Conservation (phyloP, 2,888 invertebrate species). For the Drosophila trichaetosa region DNA sequence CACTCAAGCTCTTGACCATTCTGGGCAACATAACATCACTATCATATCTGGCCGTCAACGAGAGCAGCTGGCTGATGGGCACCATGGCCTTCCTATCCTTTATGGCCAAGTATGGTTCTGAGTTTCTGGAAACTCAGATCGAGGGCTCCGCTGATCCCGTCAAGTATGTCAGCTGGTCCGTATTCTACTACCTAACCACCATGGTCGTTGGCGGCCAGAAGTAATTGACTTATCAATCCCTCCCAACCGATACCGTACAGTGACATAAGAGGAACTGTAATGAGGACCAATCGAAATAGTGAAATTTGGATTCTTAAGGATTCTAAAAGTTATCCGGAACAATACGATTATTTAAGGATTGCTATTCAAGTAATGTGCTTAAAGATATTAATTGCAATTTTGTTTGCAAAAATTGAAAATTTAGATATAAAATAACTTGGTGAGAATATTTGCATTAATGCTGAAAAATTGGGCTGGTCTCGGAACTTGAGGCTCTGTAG, state of each 20-base stretch:
- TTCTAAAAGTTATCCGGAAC: not conserved
- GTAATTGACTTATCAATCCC: slow-evolving; percentile 15
- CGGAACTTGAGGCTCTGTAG: too few species aligned
- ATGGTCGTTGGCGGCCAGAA: slow-evolving; percentile 42
- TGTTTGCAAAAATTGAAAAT: too few species aligned
- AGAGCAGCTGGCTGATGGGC: slow-evolving; percentile 59
- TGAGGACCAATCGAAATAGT: not conserved
- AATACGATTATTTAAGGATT: not conserved
- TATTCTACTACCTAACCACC: slow-evolving; percentile 52
- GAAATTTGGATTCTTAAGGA: not conserved
- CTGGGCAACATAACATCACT: slow-evolving; percentile 78
- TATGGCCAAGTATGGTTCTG: slow-evolving; percentile 66
- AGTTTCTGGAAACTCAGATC: slow-evolving; percentile 32
- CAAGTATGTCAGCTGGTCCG: slow-evolving; percentile 55
- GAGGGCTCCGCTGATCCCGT: slow-evolving; percentile 34
- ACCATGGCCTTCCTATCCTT: slow-evolving; percentile 71
- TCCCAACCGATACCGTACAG: not conserved
- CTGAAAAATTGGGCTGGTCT: too few species aligned
- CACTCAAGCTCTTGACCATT: slow-evolving; percentile 66
- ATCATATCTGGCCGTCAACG: slow-evolving; percentile 71
- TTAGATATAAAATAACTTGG: too few species aligned
- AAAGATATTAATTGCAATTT: too few species aligned
- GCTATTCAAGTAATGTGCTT: not conserved
- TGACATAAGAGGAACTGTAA: not conserved
- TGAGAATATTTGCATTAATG: too few species aligned